Conservation (phyloP, 2,888 invertebrate species). For the Drosophila neotestacea region DNA sequence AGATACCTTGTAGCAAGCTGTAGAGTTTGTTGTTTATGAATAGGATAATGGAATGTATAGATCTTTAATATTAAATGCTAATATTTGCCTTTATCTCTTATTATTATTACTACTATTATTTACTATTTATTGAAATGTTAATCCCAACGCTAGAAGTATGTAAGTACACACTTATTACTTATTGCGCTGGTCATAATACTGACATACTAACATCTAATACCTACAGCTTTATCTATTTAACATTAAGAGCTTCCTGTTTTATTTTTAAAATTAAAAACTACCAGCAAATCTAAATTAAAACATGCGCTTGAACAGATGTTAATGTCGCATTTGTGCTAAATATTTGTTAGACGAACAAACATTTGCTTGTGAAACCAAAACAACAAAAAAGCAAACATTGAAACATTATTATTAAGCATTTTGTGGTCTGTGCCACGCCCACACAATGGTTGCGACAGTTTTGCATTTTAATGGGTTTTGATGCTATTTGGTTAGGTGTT, state of each 20-base stretch:
- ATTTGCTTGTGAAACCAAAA: slow-evolving; percentile 27
- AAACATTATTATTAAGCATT: slow-evolving; percentile 57
- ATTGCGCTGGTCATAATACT: no score
- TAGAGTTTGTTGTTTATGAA: background rate
- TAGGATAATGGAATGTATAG: no score
- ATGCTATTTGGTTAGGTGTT: slow-evolving; percentile 56
- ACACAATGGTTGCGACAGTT: slow-evolving; percentile 33
- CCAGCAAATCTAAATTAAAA: slow-evolving; percentile 28
- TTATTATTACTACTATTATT: no score
- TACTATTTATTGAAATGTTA: no score
- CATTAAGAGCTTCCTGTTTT: no score
- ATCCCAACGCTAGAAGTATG: no score
- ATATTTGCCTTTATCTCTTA: no score
- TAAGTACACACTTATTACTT: no score
- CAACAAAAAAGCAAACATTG: slow-evolving; percentile 16
- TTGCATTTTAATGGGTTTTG: slow-evolving; percentile 50
- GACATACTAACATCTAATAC: no score
- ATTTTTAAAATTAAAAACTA: background rate
- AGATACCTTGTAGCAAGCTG: background rate
- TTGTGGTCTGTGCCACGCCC: slow-evolving; percentile 31
- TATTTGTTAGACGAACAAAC: slow-evolving; percentile 42
- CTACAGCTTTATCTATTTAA: no score
- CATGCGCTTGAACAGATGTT: slow-evolving; percentile 32
- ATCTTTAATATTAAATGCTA: no score
- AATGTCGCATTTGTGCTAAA: slow-evolving; percentile 44